phyloP scores from a whole-genome alignment of 2,113 vertebrate species.

The Myanophis thanlyinensis region DNA sequence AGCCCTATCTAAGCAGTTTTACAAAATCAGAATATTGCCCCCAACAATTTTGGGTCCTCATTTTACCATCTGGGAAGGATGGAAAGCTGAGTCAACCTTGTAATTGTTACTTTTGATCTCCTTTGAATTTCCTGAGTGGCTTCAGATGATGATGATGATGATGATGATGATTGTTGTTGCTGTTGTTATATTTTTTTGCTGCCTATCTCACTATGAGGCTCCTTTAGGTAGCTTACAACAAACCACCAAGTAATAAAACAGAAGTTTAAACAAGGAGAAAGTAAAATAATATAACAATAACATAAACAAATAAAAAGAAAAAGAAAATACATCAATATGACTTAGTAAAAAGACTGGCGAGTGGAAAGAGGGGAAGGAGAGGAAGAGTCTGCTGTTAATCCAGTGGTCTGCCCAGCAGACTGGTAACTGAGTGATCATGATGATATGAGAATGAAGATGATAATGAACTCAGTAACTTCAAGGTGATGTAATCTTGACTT shows the following conservation, averaged over 20 bases:
- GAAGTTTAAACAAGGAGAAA: background rate
- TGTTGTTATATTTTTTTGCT: background rate
- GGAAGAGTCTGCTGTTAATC: background rate
- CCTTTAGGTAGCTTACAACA: background rate
- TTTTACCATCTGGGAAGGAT: too few relatives aligned
- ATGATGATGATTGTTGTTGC: too few relatives aligned
- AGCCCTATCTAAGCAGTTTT: too few relatives aligned
- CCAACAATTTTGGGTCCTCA: too few relatives aligned
- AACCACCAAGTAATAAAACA: background rate
- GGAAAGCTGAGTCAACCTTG: too few relatives aligned
- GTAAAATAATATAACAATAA: background rate
- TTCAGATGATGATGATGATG: too few relatives aligned
- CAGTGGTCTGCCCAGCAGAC: background rate
- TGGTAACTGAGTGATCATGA: background rate
- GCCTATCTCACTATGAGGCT: background rate
- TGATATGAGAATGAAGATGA: background rate
- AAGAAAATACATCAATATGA: background rate
- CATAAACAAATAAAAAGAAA: background rate
- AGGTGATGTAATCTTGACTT: background rate
- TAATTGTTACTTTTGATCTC: background rate
- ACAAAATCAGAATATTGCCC: too few relatives aligned
- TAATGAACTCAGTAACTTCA: background rate
- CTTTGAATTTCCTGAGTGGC: background rate
- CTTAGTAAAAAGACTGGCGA: background rate
- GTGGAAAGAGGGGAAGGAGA: background rate